Evolutionary conservation across 2,797 vertebrate species (phyloP), one percentile per base, ranked within the genome.

Genomic region (Borostomias antarcticus): DNA sequence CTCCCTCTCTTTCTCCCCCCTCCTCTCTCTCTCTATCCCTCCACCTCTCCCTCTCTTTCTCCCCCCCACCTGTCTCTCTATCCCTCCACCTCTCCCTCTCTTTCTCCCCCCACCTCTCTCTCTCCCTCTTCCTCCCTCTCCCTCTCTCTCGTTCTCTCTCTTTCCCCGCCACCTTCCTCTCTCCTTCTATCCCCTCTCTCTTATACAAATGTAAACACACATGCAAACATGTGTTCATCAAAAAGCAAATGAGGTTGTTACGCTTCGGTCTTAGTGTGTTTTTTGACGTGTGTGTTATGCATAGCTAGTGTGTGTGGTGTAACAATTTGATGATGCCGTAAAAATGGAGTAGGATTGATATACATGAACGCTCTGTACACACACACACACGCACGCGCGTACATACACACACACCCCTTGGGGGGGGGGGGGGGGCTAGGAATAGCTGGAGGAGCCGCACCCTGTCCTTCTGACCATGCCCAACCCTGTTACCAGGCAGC

Each of bases 361-460:
- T n/a, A n/a, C n/a, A n/a, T n/a, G n/a, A 54, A 67, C 69, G 52
- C 60, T 66, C 35, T 56, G 72, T 64, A 67, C 78, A 68, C 65
- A 33, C 60, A 53, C 62, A 43, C 70, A 68, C 61, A 81, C 75
- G 2, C 50, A 43, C 32, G 5, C 50, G 19, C 62, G 33, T 26
- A 47, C 53, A 58, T 28, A 60, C 45, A 58, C 29, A 37, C 21
- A 69, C 37, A 79, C 32, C 75, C 80, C 75, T 76, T 8, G 4
- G 61, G 83, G 81, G 80, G 57, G 50, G 25, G 25, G 69, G 70
- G 74, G 85, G 68, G n/a, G n/a, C n/a, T n/a, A n/a, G n/a, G n/a
- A 77, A 85, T 79, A 87, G 85, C 79, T 62, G 64, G 80, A 83
- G 70, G 70, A 84, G 75, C 87, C 86, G 68, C 86, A 84, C 86